Evolutionary conservation across 2,113 vertebrate species (phyloP).

Genomic region (Hemiprocne comata): DNA sequence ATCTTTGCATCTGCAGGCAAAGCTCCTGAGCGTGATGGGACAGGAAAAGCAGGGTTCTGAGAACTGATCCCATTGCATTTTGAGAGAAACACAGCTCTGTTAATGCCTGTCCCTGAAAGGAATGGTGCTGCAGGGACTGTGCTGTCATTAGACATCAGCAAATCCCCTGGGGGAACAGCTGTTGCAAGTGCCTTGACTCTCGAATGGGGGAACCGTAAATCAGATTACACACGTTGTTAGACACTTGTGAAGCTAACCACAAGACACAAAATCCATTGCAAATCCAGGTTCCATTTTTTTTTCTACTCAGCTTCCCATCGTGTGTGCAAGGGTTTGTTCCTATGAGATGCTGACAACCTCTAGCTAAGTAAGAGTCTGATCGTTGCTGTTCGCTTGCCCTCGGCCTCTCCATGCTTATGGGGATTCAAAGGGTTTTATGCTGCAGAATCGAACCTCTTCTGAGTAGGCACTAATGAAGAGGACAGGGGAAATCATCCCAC

Average conservation of each 20-base stretch:
- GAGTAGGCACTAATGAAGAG: background rate
- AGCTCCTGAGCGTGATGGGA: background rate
- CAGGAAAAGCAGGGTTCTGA: background rate
- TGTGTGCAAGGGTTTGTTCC: background rate
- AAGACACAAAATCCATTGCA: background rate
- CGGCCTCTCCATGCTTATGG: background rate
- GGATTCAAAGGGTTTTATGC: background rate
- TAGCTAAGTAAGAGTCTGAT: background rate
- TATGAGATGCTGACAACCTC: background rate
- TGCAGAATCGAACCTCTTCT: background rate
- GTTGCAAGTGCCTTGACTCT: rapidly evolving
- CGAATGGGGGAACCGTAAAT: background rate
- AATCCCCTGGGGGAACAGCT: background rate
- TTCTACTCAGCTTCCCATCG: background rate
- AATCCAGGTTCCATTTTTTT: background rate
- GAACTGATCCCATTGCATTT: background rate
- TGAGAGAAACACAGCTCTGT: background rate
- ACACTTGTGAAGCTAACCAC: background rate
- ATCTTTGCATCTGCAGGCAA: background rate
- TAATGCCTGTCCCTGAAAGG: background rate
- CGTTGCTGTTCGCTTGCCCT: background rate
- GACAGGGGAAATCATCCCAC: background rate
- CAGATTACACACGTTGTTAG: background rate
- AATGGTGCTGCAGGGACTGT: background rate
- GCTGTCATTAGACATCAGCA: background rate